A percentile compares a stretch with the other conserved stretches of the same genome.
Evolutionary conservation across 2,797 vertebrate genomes (phyloP).

Genomic region (Paramormyrops hopkinsi): DNA sequence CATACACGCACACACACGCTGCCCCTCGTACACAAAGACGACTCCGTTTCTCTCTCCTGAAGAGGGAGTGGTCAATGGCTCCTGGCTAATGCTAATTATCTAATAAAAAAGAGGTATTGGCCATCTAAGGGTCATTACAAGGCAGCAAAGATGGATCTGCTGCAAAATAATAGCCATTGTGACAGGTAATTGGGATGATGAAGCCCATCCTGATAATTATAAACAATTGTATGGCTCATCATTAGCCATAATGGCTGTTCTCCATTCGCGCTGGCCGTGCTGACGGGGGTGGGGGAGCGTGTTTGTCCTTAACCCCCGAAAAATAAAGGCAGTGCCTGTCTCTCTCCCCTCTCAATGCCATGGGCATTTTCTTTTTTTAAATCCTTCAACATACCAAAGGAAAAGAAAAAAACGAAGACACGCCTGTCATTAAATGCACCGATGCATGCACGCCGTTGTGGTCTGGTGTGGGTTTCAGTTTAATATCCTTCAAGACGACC

Average conservation of each 20-base stretch:
- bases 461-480: constrained; percentile 23
- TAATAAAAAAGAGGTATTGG: constrained; percentile 49
- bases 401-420: background rate
- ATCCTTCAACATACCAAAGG: constrained; percentile 38
- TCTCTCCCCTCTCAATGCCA: constrained; percentile 29
- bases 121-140: constrained; percentile 42
- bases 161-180: constrained; percentile 37
- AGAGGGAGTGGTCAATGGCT: constrained; percentile 34
- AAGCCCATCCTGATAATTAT: constrained; percentile 39
- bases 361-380: constrained; percentile 28
- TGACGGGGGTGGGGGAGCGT: constrained; percentile 31
- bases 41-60: background rate
- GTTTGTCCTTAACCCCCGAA: constrained; percentile 40
- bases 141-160: constrained; percentile 34
- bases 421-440: constrained; percentile 53
- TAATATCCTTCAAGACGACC: constrained; percentile 9
- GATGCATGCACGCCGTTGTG: constrained; percentile 39
- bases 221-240: constrained; percentile 51
- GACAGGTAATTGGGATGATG: constrained; percentile 46
- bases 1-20: background rate
- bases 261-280: constrained; percentile 37
- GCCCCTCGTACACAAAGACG: background rate
- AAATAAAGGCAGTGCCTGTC: constrained; percentile 27
- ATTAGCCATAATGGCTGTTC: constrained; percentile 40
- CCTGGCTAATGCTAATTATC: constrained; percentile 43